Conservation (phyloP, 2,888 invertebrate genomes). For the Caenorhabditis sp. region DNA sequence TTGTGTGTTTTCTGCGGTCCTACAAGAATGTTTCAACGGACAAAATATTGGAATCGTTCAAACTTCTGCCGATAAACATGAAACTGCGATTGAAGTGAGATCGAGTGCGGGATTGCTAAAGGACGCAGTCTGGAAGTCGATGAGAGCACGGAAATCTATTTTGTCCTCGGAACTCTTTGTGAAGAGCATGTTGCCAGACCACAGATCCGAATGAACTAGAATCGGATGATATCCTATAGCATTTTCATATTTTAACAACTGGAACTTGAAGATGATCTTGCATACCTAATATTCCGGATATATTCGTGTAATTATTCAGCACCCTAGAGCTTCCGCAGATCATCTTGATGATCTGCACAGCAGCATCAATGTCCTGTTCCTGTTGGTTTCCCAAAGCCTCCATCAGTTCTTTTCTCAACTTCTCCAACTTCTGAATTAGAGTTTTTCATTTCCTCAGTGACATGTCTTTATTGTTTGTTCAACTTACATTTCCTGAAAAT, state of each 20-base stretch:
- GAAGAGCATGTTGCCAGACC: conserved; percentile 49
- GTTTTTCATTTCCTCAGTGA: too few relatives aligned
- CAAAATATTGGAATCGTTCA: too few relatives aligned
- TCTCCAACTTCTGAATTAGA: neutral
- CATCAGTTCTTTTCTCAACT: neutral
- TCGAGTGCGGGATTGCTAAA: conserved; percentile 52
- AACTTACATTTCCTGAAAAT: too few relatives aligned
- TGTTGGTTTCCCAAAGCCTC: neutral
- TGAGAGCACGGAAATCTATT: conserved; percentile 46
- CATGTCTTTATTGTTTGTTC: too few relatives aligned
- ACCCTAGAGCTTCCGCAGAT: neutral
- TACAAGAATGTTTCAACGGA: neutral
- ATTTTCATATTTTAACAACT: too few relatives aligned
- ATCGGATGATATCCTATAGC: conserved; percentile 33
- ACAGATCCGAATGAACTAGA: conserved; percentile 48
- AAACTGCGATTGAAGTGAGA: too few relatives aligned
- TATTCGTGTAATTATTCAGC: neutral
- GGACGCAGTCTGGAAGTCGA: conserved; percentile 55
- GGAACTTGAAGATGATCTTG: too few relatives aligned
- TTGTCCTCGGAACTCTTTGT: neutral
- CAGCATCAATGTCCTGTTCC: neutral
- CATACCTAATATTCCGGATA: neutral
- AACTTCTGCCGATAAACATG: too few relatives aligned
- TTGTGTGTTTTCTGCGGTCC: neutral
- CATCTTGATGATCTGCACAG: neutral